These are phyloP conservation scores for Chromoteleia sp. DNA, from an alignment of 2,888 invertebrate species.

Conservation along the genomic window DNA sequence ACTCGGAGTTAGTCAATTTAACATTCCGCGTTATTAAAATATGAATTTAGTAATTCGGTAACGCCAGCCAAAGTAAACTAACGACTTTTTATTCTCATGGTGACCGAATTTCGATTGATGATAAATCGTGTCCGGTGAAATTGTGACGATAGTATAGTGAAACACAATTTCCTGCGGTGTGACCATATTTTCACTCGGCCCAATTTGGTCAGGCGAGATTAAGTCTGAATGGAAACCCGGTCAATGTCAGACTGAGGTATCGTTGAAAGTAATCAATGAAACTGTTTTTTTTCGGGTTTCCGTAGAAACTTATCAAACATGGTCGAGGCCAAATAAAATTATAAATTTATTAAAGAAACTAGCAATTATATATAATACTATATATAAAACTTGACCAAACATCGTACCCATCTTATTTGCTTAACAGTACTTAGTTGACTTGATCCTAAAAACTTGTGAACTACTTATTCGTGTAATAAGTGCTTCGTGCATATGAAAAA, in stretches of 20 bases:
- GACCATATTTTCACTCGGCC: conserved; percentile 48
- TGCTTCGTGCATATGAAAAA: background rate
- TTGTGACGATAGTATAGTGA: background rate
- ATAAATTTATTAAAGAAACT: conserved; percentile 7
- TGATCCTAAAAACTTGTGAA: background rate
- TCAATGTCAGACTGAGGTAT: conserved; percentile 53
- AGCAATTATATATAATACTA: background rate
- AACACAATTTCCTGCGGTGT: conserved; percentile 20
- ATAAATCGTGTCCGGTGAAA: conserved; percentile 16
- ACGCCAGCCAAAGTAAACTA: background rate
- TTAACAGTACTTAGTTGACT: background rate
- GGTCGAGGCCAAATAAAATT: conserved; percentile 14
- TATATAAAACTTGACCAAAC: background rate
- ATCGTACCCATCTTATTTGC: background rate
- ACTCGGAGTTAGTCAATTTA: conserved; percentile 14
- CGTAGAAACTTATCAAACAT: conserved; percentile 36
- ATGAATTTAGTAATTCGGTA: background rate
- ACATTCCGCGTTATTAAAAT: background rate
- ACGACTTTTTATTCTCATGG: background rate
- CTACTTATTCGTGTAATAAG: background rate
- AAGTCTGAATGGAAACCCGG: conserved; percentile 54
- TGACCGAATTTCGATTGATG: conserved; percentile 8
- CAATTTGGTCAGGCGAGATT: conserved; percentile 37
- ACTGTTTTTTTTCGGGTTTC: conserved; percentile 43
- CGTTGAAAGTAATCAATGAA: conserved; percentile 58